Percentiles rank a stretch among this genome's conserved stretches.
Conservation (phyloP, 2,797 vertebrate genomes). For the Hyperoplus lanceolatus region DNA sequence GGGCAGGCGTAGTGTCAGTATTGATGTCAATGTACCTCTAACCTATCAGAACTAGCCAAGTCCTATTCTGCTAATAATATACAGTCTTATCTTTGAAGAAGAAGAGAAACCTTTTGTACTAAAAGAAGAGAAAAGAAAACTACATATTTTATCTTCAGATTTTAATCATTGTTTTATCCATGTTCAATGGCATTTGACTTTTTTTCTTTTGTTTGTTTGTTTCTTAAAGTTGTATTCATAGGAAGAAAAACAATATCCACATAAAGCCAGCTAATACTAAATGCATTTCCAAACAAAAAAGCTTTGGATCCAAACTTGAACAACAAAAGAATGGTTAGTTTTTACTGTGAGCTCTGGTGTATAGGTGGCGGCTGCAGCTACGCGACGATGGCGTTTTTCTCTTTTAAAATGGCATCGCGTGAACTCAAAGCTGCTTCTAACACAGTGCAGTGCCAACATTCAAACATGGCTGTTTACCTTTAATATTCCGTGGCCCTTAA, state of each 20-base stretch:
- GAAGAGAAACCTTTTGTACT: constrained; percentile 76
- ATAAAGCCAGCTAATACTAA: constrained; percentile 80
- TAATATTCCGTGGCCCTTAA: constrained; percentile 50
- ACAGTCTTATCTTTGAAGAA: constrained; percentile 77
- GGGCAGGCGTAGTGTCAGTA: constrained; percentile 78
- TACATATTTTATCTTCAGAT: constrained; percentile 72
- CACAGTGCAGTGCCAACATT: constrained; percentile 61
- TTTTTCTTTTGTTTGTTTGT: constrained; percentile 50
- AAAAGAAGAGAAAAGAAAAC: constrained; percentile 74
- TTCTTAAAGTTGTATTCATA: constrained; percentile 57
- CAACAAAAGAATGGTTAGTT: constrained; percentile 71
- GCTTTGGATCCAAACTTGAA: constrained; percentile 87
- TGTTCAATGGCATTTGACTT: constrained; percentile 71
- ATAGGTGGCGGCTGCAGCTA: constrained; percentile 54
- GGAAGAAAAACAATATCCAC: constrained; percentile 23
- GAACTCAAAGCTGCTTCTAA: constrained; percentile 36
- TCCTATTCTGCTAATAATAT: constrained; percentile 80
- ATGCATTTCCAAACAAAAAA: constrained; percentile 84
- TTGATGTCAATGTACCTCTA: constrained; percentile 82
- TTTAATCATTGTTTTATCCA: constrained; percentile 74
- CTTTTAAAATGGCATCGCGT: constrained; percentile 38
- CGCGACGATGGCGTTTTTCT: constrained; percentile 27
- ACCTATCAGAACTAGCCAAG: constrained; percentile 78
- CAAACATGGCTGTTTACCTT: constrained; percentile 52
- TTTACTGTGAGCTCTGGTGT: constrained; percentile 59